Conservation (phyloP, 2,113 vertebrate genomes). For the Prinia subflava region DNA sequence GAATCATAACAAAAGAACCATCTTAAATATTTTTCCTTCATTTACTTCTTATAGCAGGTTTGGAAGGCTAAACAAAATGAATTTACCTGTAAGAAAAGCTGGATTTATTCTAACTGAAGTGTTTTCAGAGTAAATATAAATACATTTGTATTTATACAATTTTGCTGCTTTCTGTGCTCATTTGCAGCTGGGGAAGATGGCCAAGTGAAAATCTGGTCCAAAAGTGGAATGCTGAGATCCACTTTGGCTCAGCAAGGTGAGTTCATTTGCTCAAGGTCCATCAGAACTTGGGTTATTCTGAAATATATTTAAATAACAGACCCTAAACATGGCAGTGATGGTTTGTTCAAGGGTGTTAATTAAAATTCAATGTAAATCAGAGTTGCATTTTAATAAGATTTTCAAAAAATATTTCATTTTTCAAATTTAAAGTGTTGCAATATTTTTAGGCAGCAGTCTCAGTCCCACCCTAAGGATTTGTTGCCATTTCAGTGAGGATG, state of each 20-base stretch:
- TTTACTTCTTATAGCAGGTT: not conserved
- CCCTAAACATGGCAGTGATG: not conserved
- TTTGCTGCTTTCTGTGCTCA: not conserved
- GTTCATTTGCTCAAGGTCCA: not conserved
- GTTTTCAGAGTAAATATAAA: not conserved
- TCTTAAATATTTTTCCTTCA: not conserved
- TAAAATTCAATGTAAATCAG: not conserved
- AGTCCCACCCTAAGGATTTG: not conserved
- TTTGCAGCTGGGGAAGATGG: slow-evolving; percentile 93
- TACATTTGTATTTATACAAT: too few relatives aligned
- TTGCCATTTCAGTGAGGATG: slow-evolving; percentile 47
- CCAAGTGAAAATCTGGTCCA: slow-evolving; percentile 98
- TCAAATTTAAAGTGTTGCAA: not conserved
- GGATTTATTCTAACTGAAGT: not conserved
- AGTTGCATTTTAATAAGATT: not conserved
- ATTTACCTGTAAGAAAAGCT: not conserved
- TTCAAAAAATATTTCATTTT: fast-evolving
- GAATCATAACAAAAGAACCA: not conserved
- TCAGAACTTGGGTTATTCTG: not conserved
- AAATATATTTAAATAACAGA: not conserved
- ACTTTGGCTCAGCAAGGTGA: slow-evolving; percentile 93
- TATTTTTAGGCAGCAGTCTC: not conserved
- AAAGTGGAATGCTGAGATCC: slow-evolving; percentile 95
- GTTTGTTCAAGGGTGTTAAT: not conserved
- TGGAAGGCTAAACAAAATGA: not conserved